These are phyloP conservation scores for Chymomyza procnemis DNA, from an alignment of 2,888 invertebrate genomes.

Conservation along the genomic window DNA sequence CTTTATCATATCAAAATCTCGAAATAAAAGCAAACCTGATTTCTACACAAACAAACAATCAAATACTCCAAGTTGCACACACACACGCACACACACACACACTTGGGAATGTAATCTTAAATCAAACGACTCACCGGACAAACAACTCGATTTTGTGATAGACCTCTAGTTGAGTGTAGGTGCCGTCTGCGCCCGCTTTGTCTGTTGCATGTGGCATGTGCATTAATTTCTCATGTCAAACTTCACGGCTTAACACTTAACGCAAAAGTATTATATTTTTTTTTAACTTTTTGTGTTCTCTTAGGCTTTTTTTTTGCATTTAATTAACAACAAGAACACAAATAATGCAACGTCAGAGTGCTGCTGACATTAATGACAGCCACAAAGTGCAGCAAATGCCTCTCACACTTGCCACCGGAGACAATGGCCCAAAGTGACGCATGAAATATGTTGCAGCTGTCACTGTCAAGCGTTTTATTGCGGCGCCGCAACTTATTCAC, in stretches of 20 bases:
- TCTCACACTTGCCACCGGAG: slow-evolving; percentile 23
- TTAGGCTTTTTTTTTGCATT: slow-evolving; percentile 43
- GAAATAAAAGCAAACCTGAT: not conserved
- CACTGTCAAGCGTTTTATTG: not conserved
- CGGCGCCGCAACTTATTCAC: not conserved
- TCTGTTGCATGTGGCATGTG: slow-evolving; percentile 30
- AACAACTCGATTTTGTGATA: not conserved
- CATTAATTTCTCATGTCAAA: slow-evolving; percentile 63
- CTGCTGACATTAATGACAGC: slow-evolving; percentile 62
- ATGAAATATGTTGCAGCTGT: not conserved
- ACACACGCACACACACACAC: too few relatives aligned
- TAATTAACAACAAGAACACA: slow-evolving; percentile 47
- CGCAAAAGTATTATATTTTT: slow-evolving; percentile 28
- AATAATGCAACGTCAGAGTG: slow-evolving; percentile 24
- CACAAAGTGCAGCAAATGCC: slow-evolving; percentile 54
- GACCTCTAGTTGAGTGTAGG: not conserved
- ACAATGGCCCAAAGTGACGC: slow-evolving; percentile 14
- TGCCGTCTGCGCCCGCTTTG: slow-evolving; percentile 27
- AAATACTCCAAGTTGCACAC: not conserved
- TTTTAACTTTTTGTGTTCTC: too few relatives aligned
- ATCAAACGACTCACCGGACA: slow-evolving; percentile 31
- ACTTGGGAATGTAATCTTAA: not conserved
- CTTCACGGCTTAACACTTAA: slow-evolving; percentile 64
- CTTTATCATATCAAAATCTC: not conserved
- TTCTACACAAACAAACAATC: not conserved